phyloP scores from a whole-genome alignment of 2,113 vertebrate genomes.

The Python bivittatus region DNA sequence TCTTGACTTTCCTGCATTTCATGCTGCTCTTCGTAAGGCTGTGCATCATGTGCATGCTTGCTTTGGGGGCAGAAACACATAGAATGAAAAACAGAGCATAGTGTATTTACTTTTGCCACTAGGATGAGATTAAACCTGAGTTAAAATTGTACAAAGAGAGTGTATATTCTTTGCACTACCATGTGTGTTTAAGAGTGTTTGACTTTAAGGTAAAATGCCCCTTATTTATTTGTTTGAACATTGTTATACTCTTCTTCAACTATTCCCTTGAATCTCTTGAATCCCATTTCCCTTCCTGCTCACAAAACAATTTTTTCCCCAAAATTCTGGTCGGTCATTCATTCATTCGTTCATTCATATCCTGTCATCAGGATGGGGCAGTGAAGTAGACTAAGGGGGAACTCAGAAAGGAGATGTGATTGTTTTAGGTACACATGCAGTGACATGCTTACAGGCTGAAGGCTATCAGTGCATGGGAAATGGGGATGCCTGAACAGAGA shows the following conservation, averaged over 20 bases:
- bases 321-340: neutral
- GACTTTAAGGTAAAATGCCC: conserved; percentile 15
- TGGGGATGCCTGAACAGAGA: neutral
- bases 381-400: neutral
- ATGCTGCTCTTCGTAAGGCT: conserved; percentile 38
- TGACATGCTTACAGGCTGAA: neutral
- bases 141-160: neutral
- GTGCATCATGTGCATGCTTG: conserved; percentile 15
- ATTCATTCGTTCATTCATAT: neutral
- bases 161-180: neutral
- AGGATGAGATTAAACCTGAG: neutral
- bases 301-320: neutral
- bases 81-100: neutral
- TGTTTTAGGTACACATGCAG: neutral
- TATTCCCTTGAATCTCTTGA: neutral
- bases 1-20: conserved; percentile 3
- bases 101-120: neutral
- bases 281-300: neutral
- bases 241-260: neutral
- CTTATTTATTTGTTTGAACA: neutral
- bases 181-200: conserved; percentile 31
- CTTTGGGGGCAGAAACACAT: neutral
- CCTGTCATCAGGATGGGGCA: neutral
- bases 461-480: neutral
- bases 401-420: neutral